Evolutionary conservation across 1,140 invertebrate species (phyloP), one percentile per base, ranked within the genome.

Genomic region (Danaus melanippus): DNA sequence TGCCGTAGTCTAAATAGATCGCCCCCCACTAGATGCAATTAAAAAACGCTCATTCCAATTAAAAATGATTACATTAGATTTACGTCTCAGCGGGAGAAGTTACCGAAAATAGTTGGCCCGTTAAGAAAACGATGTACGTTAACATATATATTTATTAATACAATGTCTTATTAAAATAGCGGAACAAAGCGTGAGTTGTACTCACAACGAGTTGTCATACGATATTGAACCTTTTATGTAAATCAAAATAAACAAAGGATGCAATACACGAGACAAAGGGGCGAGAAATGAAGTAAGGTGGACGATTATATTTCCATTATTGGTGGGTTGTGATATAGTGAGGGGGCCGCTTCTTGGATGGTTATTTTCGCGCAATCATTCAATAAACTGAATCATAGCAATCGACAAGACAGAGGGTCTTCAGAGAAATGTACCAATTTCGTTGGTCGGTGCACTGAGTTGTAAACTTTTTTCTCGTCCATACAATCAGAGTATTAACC

Each of bases 291-390:
- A 62, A 69, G 59, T 71, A 76, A 74, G 79, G 63, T 78, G 79
- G 76, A 80, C 74, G 70, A 76, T 71, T 71, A 72, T 44, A 12
- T 44, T 44, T 12, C 43, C 41, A 50, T 41, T 45, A 52, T 52
- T 52, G 50, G 50, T 43, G 8, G 12, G 50, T 45, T 63, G 62
- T 59, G 65, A 69, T 63, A 53, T 66, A 58, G 60, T 58, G 79
- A 75, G 80, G 79, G 79, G 75, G 63, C 65, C 64, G 53, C 67
- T 69, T 80, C 76, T 79, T 62, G 53, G 68, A 59, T 74, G 58
- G 67, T 79, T 78, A 74, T 76, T 84, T 84, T 84, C 79, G 81
- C 79, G 78, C 83, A 86, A 86, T 86, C 81, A 86, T 86, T 79
- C 83, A 86, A 86, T 86, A 84, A 84, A 81, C 75, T 42, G 77